Percentiles rank a stretch among this genome's conserved stretches.
Evolutionary conservation across 2,888 invertebrate species (phyloP).

Genomic region (Amorpha juglandis): DNA sequence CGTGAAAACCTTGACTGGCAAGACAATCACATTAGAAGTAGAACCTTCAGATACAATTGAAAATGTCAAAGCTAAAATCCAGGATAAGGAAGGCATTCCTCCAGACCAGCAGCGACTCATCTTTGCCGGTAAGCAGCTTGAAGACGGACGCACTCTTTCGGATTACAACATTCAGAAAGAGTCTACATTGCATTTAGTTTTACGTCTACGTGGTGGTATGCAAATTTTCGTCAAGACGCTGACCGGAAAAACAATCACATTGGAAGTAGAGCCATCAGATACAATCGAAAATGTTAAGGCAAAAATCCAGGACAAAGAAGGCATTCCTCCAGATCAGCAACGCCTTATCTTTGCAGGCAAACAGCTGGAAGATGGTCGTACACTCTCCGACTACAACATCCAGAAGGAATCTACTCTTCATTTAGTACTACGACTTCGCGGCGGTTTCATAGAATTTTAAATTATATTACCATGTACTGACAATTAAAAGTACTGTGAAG

Average conservation of each 20-base stretch:
- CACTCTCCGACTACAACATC: conserved; percentile 86
- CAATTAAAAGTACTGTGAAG: conserved; percentile 6
- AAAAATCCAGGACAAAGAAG: conserved; percentile 80
- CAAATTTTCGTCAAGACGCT: conserved; percentile 86
- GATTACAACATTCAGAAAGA: conserved; percentile 86
- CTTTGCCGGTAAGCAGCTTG: conserved; percentile 27
- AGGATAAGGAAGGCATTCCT: conserved; percentile 30
- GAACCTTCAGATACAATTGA: conserved; percentile 27
- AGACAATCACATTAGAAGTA: conserved; percentile 27
- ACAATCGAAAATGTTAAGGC: conserved; percentile 86
- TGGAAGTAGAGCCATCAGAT: conserved; percentile 84
- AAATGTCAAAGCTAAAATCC: conserved; percentile 29
- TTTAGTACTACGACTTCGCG: conserved; percentile 79
- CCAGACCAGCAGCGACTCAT: conserved; percentile 28
- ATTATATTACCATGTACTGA: not conserved
- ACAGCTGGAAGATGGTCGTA: conserved; percentile 87
- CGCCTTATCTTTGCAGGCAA: conserved; percentile 86
- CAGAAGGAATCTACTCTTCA: conserved; percentile 85
- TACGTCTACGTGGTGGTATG: conserved; percentile 87
- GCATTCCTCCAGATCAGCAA: conserved; percentile 84
- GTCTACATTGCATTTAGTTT: conserved; percentile 82
- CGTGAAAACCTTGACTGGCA: conserved; percentile 31
- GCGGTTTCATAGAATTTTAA: conserved; percentile 62
- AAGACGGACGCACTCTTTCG: conserved; percentile 56
- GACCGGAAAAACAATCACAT: conserved; percentile 83